These are phyloP conservation scores for Heliconius hortense DNA, from an alignment of 2,888 invertebrate genomes.

Conservation along the genomic window DNA sequence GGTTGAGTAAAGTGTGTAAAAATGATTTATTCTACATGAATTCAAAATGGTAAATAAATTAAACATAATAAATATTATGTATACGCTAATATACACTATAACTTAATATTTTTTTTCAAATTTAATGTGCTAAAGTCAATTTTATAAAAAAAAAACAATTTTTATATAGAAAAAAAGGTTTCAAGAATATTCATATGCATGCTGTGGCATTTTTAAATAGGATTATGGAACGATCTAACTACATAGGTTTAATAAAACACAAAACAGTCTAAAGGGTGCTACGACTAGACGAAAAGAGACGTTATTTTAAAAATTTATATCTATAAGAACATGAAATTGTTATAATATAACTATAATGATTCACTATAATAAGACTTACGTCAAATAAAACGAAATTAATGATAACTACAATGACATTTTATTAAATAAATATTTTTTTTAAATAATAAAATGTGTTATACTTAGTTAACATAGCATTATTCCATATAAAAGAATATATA, in stretches of 20 bases:
- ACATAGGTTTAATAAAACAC: constrained; percentile 13
- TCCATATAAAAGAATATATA: no score
- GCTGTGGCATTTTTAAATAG: background rate
- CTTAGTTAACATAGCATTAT: constrained; percentile 1
- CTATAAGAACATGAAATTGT: constrained; percentile 16
- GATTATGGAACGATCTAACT: background rate
- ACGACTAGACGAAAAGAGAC: background rate
- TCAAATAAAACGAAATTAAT: constrained; percentile 9
- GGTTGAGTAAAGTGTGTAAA: background rate
- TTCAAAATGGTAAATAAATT: background rate
- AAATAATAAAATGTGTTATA: background rate
- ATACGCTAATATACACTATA: background rate
- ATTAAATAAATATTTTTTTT: background rate
- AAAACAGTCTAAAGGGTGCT: constrained; percentile 14
- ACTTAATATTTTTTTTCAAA: background rate
- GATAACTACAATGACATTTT: constrained; percentile 17
- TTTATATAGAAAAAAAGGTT: background rate
- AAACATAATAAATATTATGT: background rate
- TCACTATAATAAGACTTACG: background rate
- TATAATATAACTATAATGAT: constrained; percentile 9
- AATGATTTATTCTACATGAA: constrained; percentile 3
- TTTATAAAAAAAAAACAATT: background rate
- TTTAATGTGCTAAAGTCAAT: background rate
- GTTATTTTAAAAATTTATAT: background rate
- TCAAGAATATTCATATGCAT: constrained; percentile 1